Evolutionary conservation across 2,888 invertebrate species (phyloP), one percentile per base, ranked within the genome.

Genomic region (Theristus sp.): DNA sequence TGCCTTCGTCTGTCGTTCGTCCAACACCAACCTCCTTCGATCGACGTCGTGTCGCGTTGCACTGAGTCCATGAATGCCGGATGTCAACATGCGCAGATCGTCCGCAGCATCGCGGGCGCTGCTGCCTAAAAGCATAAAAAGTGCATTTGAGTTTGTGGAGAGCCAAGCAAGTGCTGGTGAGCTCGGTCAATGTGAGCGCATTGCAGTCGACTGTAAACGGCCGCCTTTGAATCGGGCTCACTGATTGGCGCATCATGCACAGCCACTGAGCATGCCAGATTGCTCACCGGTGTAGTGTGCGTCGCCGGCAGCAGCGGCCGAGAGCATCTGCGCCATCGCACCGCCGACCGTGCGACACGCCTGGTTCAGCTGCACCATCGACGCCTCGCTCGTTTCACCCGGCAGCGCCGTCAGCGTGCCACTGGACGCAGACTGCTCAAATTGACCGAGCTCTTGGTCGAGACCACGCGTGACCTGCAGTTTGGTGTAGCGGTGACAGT

Each of bases 41-140:
- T 49, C 24, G n/a, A 49, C 24, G 53, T 79, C 78, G 0, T 82
- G 38, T 3, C 57, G 81, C 1, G 84, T 83, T 0, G 87, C 84
- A 6, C 85, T 85, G 10, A 86, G 84, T 13, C 86, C 88, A 31
- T 90, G 79, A 1, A 87, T 82, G 3, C 84, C 84, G 57, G 81
- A 80, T 13, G 84, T 82, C 67, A 88, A 82, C 65, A 85, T 84
- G 38, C 83, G 80, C 59, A 91, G 77, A 3, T 84, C 82, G 65
- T 83, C 80, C 0, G 88, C 87, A 0, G 87, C 86, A 67, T 87
- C 87, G 29, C 85, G 79, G 0, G 87, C 86, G 1, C 87, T 87
- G 64, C 84, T 83, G 2, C 85, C 85, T 0, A 86, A 86, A 68
- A 6, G 38, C 17, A 17, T 17, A 38, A 38, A 38, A 38, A 38